phyloP scores from a whole-genome alignment of 2,113 vertebrate genomes.

The Apus apus region DNA sequence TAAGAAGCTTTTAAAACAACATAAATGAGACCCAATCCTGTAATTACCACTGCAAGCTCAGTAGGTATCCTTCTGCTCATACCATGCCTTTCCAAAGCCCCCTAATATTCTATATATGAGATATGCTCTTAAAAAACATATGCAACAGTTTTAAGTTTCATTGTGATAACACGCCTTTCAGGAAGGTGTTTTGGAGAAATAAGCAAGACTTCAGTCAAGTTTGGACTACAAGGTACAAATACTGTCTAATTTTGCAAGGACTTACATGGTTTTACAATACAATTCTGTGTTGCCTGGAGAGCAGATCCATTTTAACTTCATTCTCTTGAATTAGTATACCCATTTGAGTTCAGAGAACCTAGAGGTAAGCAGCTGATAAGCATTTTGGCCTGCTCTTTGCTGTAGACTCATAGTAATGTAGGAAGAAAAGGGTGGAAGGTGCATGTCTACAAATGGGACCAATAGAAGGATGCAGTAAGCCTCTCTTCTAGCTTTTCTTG shows the following conservation, averaged over 20 bases:
- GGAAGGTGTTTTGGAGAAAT: neutral
- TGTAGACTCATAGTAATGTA: neutral
- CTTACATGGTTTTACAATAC: neutral
- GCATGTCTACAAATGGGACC: neutral
- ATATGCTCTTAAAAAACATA: neutral
- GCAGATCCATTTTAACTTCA: neutral
- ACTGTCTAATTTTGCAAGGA: neutral
- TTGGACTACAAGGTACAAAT: neutral
- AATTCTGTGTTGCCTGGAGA: neutral
- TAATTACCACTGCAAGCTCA: neutral
- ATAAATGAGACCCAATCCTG: neutral
- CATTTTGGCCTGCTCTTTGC: neutral
- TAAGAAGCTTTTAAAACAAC: neutral
- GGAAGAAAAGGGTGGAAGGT: neutral
- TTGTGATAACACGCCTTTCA: neutral
- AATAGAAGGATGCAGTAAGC: neutral
- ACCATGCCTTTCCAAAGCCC: neutral
- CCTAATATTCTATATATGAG: neutral
- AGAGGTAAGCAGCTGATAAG: neutral
- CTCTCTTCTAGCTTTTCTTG: neutral
- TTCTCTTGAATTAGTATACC: neutral
- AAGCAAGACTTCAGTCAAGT: neutral
- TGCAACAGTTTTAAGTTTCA: neutral
- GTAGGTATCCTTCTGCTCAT: neutral
- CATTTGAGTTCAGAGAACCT: neutral